phyloP scores from a whole-genome alignment of 2,113 vertebrate genomes.

The Tragulus kanchil region DNA sequence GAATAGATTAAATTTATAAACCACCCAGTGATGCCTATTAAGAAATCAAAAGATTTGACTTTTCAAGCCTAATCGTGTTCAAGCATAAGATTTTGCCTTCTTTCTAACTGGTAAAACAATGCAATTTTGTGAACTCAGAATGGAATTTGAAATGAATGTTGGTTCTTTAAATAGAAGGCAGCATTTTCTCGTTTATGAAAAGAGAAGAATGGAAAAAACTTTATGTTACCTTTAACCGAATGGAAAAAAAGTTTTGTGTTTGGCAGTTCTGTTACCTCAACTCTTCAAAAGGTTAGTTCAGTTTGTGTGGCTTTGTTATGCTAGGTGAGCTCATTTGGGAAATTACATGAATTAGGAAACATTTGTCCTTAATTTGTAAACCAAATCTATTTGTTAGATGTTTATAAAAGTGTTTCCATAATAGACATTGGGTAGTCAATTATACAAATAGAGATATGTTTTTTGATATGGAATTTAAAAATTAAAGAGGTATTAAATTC shows the following conservation, averaged over 20 bases:
- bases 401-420: neutral
- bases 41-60: slow-evolving; percentile 67
- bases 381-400: neutral
- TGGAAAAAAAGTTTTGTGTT: no score
- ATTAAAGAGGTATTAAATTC: neutral
- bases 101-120: neutral
- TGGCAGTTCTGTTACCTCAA: neutral
- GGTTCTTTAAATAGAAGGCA: neutral
- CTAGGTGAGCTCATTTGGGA: neutral
- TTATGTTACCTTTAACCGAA: neutral
- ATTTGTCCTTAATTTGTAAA: neutral
- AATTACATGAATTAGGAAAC: neutral
- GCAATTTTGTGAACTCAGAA: neutral
- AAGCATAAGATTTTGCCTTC: neutral
- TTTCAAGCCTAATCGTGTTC: slow-evolving; percentile 60
- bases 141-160: neutral
- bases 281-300: neutral
- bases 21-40: slow-evolving; percentile 9
- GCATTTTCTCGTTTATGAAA: slow-evolving; percentile 21
- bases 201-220: neutral
- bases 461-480: neutral
- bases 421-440: neutral
- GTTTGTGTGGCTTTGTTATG: neutral
- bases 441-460: neutral
- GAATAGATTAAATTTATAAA: slow-evolving; percentile 78